These are phyloP conservation scores for Lagocephalus sceleratus DNA, from an alignment of 2,797 vertebrate genomes.

Conservation along the genomic window DNA sequence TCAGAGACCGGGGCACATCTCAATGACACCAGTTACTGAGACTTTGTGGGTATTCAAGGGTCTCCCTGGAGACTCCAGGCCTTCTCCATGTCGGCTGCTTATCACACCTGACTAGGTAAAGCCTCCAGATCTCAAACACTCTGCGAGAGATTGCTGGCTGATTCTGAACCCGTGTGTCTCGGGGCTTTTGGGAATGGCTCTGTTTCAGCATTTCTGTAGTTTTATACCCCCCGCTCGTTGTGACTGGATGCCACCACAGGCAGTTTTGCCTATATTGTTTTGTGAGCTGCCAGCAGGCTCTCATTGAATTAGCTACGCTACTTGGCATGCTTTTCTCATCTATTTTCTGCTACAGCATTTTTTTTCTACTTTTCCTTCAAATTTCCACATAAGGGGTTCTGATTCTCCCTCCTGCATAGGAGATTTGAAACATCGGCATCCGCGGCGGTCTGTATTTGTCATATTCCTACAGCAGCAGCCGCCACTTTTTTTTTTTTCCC, in stretches of 20 bases:
- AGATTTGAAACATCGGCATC: constrained; percentile 58
- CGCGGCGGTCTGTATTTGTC: constrained; percentile 44
- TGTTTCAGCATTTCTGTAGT: constrained; percentile 10
- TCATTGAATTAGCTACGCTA: constrained; percentile 65
- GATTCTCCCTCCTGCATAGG: constrained; percentile 46
- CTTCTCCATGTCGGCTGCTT: constrained; percentile 59
- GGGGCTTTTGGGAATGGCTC: constrained; percentile 29
- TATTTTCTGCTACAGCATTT: constrained; percentile 58
- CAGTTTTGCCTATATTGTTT: constrained; percentile 45
- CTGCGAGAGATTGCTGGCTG: constrained; percentile 40
- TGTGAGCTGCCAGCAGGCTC: constrained; percentile 47
- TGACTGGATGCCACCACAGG: constrained; percentile 31
- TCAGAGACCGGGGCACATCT: constrained; percentile 60
- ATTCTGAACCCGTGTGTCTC: constrained; percentile 47
- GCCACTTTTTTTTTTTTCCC: constrained; percentile 23
- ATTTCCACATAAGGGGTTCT: constrained; percentile 70
- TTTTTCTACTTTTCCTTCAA: constrained; percentile 38
- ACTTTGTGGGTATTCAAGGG: constrained; percentile 60
- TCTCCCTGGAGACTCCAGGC: constrained; percentile 52
- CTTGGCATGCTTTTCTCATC: constrained; percentile 59
- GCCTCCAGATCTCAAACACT: constrained; percentile 58
- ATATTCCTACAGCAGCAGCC: constrained; percentile 41
- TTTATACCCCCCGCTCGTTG: background rate
- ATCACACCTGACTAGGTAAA: constrained; percentile 72
- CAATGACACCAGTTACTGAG: constrained; percentile 78